phyloP scores from a whole-genome alignment of 2,797 vertebrate species.

The Gallinago nigripennis region DNA sequence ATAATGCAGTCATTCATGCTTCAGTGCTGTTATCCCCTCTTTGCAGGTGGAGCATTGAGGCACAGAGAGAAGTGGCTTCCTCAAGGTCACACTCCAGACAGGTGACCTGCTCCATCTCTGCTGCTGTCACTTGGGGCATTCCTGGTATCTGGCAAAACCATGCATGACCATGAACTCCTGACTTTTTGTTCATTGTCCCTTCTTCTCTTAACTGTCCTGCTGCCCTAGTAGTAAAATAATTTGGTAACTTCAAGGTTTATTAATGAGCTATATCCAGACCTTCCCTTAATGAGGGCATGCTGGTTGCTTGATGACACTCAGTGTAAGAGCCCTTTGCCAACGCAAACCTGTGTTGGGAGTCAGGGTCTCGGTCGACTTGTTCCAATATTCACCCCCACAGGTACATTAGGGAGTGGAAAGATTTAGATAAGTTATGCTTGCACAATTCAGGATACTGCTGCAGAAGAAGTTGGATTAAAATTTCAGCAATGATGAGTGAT shows the following conservation, averaged over 20 bases:
- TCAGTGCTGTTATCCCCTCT: not conserved
- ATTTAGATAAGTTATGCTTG: not conserved
- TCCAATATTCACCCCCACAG: not conserved
- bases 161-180: not conserved
- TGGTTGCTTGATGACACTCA: not conserved
- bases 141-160: not conserved
- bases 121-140: accelerated
- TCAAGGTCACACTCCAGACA: not conserved
- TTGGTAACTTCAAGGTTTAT: not conserved
- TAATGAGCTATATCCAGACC: not conserved
- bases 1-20: not conserved
- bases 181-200: not conserved
- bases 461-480: not conserved
- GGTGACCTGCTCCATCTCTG: not conserved
- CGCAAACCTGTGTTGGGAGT: not conserved
- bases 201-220: not conserved
- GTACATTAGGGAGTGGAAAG: not conserved
- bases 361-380: not conserved
- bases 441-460: not conserved
- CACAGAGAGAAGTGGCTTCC: not conserved
- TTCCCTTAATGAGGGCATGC: not conserved
- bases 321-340: not conserved
- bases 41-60: not conserved
- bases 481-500: not conserved
- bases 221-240: not conserved